Base-by-base conservation (phyloP, 1,140 invertebrate genomes). In the Orussus abietinus region DNA sequence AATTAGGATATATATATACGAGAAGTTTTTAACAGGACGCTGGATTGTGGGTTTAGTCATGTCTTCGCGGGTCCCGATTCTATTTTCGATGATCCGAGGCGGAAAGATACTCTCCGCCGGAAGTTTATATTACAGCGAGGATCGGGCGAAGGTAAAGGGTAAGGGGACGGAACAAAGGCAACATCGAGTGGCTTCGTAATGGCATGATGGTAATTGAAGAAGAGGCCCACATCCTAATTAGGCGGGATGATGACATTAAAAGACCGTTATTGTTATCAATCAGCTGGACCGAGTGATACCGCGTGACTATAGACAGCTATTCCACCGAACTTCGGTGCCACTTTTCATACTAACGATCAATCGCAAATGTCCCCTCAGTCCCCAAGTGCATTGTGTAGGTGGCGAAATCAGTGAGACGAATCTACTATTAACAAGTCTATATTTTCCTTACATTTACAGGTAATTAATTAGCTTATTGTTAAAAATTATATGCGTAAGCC, bases 241-340 rank as follows among this genome's bases (percentile, higher is more conserved):
- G 45, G 39, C 21, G 42, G 42, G 49, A 56, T 48, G 53, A 54
- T 54, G 50, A 58, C 51, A 50, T 55, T 62, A 60, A 63, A 57
- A 63, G 60, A 42, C 49, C 50, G 50, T 53, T 59, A 59, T 62
- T 64, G 60, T 64, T 64, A 62, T 64, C 61, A 62, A 62, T 62
- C 61, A 61, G 32, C 46, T 36, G 42, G 40, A 38, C 37, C 52
- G 61, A 59, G 59, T 59, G 58, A 64, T 64, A 64, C 57, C 45
- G 45, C 43, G 38, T 49, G 55, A 20, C 40, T 42, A 47, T 38
- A 43, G 43, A 46, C 7, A 17, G 13, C 21, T 28, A 7, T 13
- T 19, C 21, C 15, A 38, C 12, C 10, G 10, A 21, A 11, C 14
- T 28, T 7, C 2, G 11, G 12, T 21, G 37, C 4, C 21, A n/a